Evolutionary conservation across 1,140 invertebrate species (phyloP), one percentile per base, ranked within the genome.

Genomic region (Drosophila persimilis): DNA sequence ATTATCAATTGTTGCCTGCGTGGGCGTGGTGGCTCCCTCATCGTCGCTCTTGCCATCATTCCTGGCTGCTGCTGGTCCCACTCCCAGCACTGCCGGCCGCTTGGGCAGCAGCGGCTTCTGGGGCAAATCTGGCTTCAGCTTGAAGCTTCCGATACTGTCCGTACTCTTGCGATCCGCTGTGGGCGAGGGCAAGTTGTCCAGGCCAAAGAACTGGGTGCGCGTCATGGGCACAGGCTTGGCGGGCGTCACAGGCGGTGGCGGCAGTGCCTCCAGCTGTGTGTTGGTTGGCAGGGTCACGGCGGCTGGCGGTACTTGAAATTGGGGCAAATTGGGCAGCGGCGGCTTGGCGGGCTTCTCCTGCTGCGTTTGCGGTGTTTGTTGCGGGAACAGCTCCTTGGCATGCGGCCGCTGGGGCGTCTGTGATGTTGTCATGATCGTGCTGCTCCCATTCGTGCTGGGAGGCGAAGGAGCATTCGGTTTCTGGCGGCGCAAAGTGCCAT

Each of bases 211-310:
- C 58, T 90, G 89, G 15, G 89, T 90, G 39, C 89, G 76, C 13
- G 89, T 90, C 89, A 90, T 90, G 52, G 89, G 89, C 45, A 90
- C 89, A 5, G 89, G 89, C 65, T 90, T 90, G 9, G 83, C 78
- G n/a, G 84, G 78, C 29, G 80, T 89, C 29, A 70, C 50, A 5
- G 80, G 77, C 6, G 80, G 71, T 29, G 77, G 76, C 26, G 80
- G 64, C 48, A 81, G 46, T 11, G 81, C 55, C 45, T 89, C 84
- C 6, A 77, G 66, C 51, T 89, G 76, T 6, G 80, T 83, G 9
- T 58, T 41, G 17, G 51, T 64, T 0, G 67, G 57, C 50, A 64
- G 60, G 29, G 24, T 70, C 50, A n/a, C 29, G 24, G 57, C 31
- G 35, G 48, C 41, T 22, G 20, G 44, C 54, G 62, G 51, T 6